These are phyloP conservation scores for Crocallis elinguaria DNA, from an alignment of 2,888 invertebrate genomes.

Conservation along the genomic window DNA sequence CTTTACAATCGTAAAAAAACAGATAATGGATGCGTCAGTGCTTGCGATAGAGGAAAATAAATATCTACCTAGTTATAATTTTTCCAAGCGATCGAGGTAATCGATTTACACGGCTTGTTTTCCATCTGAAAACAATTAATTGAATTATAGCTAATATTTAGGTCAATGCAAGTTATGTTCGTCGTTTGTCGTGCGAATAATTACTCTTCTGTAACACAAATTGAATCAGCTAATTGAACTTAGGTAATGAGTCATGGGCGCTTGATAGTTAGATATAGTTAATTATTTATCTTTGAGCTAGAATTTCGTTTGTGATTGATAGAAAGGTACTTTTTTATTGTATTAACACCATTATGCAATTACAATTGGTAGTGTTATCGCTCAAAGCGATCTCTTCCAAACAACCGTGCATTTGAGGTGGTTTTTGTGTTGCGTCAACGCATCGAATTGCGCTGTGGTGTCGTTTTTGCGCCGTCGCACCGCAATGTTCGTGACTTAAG, in stretches of 20 bases:
- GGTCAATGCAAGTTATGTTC: conserved; percentile 37
- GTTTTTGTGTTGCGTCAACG: no score
- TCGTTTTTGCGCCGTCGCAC: no score
- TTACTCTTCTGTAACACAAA: conserved; percentile 29
- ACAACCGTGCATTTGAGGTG: no score
- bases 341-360: no score
- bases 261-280: neutral
- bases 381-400: no score
- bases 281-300: neutral
- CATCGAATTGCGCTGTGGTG: no score
- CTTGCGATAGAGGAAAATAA: no score
- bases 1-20: conserved; percentile 21
- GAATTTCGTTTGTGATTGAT: neutral
- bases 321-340: neutral
- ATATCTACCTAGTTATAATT: no score
- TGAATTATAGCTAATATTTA: conserved; percentile 37
- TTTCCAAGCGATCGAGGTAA: no score
- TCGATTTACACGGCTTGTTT: no score
- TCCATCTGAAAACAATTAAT: conserved; percentile 16
- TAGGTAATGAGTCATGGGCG: neutral
- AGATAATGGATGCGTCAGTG: conserved; percentile 11
- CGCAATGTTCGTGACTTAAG: no score
- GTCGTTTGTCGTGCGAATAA: conserved; percentile 45
- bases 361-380: no score
- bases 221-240: conserved; percentile 4